Base-by-base conservation (phyloP, 2,888 invertebrate genomes). In the Chrysotoxum bicinctum region DNA sequence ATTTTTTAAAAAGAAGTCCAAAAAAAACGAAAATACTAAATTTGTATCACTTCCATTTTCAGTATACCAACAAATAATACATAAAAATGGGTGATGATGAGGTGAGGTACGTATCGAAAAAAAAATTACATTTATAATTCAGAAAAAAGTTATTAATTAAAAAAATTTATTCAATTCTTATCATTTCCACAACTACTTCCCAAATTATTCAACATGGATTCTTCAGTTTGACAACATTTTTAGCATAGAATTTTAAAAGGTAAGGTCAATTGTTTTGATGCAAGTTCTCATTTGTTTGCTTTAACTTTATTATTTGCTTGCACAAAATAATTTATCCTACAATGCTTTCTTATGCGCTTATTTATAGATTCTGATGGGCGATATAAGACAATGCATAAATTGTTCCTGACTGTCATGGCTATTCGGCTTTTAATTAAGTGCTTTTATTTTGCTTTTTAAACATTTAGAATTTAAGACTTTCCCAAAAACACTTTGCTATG, bases 61-160 rank as follows among this genome's bases (percentile, higher is more conserved):
- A 84, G 75, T 66, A 56, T 19, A 79, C 68, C 75, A 79, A 80
- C 80, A 87, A 88, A 90, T 87, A 90, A 90, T 90, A 91, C 89
- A 91, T 89, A 90, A 90, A 69, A 94, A 97, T 97, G 97, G 97
- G 97, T 94, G 97, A 97, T 95, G 97, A 97, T 95, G 97, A 97
- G 94, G 97, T 97, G 94, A 96, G 97, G 97, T 97, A 94, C 93
- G 96, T 94, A 93, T 91, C 90, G 52, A 35, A 43, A 45, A 62
- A 19, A 40, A 5, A 43, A 58, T 6, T 43, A 32, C 54, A 45
- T 14, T 7, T 8, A 7, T 8, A 50, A 23, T 48, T 6, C 21
- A 52, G 30, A 19, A n/a, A 69, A 73, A 14, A 45, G 6, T 21
- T 58, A 48, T 40, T 60, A 58, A 43, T 60, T 75, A n/a, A 2